phyloP scores from a whole-genome alignment of 2,888 invertebrate genomes.

The Leptopilina myrica region DNA sequence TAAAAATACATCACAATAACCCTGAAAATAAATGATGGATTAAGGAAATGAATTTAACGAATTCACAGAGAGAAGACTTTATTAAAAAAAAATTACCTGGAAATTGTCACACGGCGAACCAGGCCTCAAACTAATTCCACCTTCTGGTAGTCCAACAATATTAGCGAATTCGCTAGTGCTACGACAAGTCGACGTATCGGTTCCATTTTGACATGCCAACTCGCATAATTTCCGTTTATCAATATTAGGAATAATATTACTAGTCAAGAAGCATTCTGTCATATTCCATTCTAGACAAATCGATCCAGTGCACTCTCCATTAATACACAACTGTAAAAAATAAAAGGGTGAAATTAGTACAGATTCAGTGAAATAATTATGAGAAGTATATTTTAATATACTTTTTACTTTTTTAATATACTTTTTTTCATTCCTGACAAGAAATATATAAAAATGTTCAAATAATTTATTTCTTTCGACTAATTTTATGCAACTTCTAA shows the following conservation, averaged over 20 bases:
- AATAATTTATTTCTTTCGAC: too few species aligned
- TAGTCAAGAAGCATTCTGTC: slow-evolving; percentile 95
- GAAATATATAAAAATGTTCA: too few species aligned
- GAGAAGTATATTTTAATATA: too few species aligned
- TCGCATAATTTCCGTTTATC: slow-evolving; percentile 94
- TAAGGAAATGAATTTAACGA: background rate
- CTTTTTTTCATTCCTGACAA: too few species aligned
- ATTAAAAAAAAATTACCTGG: slow-evolving; percentile 80
- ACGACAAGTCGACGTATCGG: slow-evolving; percentile 84
- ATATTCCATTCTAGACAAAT: slow-evolving; percentile 97
- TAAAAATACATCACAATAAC: slow-evolving; percentile 99
- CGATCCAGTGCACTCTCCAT: slow-evolving; percentile 95
- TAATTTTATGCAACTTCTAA: too few species aligned
- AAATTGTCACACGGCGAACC: slow-evolving; percentile 99
- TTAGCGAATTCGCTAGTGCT: slow-evolving; percentile 93
- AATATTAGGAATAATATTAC: slow-evolving; percentile 85
- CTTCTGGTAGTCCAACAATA: slow-evolving; percentile 84
- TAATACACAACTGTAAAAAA: slow-evolving; percentile 85
- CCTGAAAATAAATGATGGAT: slow-evolving; percentile 78
- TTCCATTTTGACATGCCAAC: slow-evolving; percentile 95
- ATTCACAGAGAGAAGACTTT: background rate
- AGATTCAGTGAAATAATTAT: too few species aligned
- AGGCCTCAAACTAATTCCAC: slow-evolving; percentile 92
- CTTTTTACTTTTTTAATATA: too few species aligned
- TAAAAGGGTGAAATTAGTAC: background rate